phyloP scores from a whole-genome alignment of 1,140 invertebrate genomes.

The Drosophila repletoides region DNA sequence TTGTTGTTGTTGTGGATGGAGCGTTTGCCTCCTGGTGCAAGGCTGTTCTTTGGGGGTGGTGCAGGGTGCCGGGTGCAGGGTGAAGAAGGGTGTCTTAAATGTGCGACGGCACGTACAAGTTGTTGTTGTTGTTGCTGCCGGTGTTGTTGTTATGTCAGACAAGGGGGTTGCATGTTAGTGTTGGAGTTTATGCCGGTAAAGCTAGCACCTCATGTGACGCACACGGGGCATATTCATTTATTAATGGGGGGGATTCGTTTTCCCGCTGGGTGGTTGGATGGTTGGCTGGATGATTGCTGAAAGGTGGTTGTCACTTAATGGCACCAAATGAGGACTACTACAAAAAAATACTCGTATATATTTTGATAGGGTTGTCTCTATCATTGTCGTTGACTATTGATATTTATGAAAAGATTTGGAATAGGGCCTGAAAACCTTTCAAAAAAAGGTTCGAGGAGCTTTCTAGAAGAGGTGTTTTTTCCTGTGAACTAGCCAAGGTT shows the following conservation, averaged over 20 bases:
- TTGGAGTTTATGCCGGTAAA: constrained; percentile 34
- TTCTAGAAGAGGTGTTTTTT: too few relatives aligned
- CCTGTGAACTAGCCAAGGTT: too few relatives aligned
- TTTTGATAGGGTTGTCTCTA: too few relatives aligned
- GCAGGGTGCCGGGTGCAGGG: not conserved
- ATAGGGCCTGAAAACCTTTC: too few relatives aligned
- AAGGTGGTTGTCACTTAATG: constrained; percentile 57
- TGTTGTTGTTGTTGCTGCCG: constrained; percentile 13
- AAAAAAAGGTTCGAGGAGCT: too few relatives aligned
- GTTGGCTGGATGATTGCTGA: constrained; percentile 47
- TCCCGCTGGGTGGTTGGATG: constrained; percentile 32
- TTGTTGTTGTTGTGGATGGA: too few relatives aligned
- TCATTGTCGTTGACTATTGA: too few relatives aligned
- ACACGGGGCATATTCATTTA: constrained; percentile 68
- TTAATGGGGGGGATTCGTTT: constrained; percentile 62
- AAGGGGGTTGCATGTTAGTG: constrained; percentile 40
- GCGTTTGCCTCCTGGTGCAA: too few relatives aligned
- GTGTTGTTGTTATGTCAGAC: constrained; percentile 4
- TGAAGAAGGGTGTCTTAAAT: constrained; percentile 9
- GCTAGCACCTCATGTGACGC: constrained; percentile 34
- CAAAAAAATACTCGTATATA: too few relatives aligned
- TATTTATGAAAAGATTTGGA: too few relatives aligned
- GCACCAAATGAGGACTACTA: constrained; percentile 7
- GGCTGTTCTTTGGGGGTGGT: not conserved
- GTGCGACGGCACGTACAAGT: constrained; percentile 32